These are phyloP conservation scores for Stigmatopora nigra DNA, from an alignment of 2,113 vertebrate genomes.

Conservation along the genomic window DNA sequence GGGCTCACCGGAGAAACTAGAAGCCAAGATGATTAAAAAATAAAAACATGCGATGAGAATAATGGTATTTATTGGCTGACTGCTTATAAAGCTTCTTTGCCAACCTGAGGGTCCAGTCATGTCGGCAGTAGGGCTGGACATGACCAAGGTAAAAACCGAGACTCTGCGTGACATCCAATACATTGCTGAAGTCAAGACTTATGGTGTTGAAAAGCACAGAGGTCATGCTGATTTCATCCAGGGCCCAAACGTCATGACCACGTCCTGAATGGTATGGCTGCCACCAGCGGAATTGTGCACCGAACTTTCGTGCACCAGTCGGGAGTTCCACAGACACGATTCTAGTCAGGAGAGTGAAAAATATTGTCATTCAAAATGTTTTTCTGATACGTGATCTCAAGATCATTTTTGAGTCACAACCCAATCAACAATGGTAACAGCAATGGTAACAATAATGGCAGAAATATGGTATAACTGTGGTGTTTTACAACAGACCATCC, in stretches of 20 bases:
- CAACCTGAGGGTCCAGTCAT: conserved; percentile 96
- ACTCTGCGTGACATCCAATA: conserved; percentile 93
- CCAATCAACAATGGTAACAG: no score
- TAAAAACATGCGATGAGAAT: neutral
- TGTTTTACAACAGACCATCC: no score
- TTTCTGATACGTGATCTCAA: neutral
- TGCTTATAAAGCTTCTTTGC: neutral
- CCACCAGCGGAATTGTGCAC: conserved; percentile 98
- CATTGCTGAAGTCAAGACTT: conserved; percentile 92
- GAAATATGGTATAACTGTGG: no score
- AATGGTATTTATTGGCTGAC: neutral
- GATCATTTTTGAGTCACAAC: no score
- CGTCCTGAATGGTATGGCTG: conserved; percentile 94
- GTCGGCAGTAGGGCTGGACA: conserved; percentile 91
- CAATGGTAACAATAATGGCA: no score
- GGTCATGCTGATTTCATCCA: conserved; percentile 98
- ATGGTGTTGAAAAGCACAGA: conserved; percentile 96
- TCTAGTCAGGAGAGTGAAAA: conserved; percentile 58
- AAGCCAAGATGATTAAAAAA: neutral
- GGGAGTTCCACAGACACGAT: conserved; percentile 95
- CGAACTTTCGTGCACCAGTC: conserved; percentile 83
- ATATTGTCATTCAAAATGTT: neutral
- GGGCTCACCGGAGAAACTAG: conserved; percentile 77
- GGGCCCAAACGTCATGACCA: conserved; percentile 90
- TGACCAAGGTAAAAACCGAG: conserved; percentile 95